A percentile compares a stretch with the other conserved stretches of the same genome.
These are phyloP conservation scores for Nannobrachium achirus DNA, from an alignment of 2,113 vertebrate genomes.

Conservation along the genomic window DNA sequence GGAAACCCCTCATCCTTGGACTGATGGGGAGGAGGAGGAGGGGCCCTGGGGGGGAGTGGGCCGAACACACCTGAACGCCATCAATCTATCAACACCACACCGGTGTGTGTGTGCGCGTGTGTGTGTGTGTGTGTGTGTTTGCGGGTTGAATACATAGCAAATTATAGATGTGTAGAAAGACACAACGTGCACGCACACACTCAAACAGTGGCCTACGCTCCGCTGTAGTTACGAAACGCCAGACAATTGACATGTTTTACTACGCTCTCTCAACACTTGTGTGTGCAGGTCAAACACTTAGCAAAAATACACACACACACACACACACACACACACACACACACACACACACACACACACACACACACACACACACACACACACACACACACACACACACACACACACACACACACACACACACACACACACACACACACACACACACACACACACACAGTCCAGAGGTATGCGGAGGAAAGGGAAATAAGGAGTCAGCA, in stretches of 20 bases:
- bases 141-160: too few relatives aligned
- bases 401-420: background rate
- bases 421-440: background rate
- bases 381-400: background rate
- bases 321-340: background rate
- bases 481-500: conserved; percentile 2
- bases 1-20: too few relatives aligned
- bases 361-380: background rate
- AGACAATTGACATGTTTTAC: too few relatives aligned
- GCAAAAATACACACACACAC: background rate
- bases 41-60: background rate
- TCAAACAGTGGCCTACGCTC: background rate
- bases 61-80: conserved; percentile 8
- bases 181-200: background rate
- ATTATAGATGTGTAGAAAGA: too few relatives aligned
- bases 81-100: conserved; percentile 7
- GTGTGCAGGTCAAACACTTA: too few relatives aligned
- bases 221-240: background rate
- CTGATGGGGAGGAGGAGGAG: too few relatives aligned
- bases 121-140: too few relatives aligned
- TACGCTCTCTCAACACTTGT: too few relatives aligned
- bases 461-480: background rate
- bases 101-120: too few relatives aligned
- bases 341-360: background rate
- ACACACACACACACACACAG: background rate